Percentiles rank a stretch among this genome's conserved stretches.
These are phyloP conservation scores for Schizopygopsis malacanthus DNA, from an alignment of 2,797 vertebrate genomes.

Conservation along the genomic window DNA sequence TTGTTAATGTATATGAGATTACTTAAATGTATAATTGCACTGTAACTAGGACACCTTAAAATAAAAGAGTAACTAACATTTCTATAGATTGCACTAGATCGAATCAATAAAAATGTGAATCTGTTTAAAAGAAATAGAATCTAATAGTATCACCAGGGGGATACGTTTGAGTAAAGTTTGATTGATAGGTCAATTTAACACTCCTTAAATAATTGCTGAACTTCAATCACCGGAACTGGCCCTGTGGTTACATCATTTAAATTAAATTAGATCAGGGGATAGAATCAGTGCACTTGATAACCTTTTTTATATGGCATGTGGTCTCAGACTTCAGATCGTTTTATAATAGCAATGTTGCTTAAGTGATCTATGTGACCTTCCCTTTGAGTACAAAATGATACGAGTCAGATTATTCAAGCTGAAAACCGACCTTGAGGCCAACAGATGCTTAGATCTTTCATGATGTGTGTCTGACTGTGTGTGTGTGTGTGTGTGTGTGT, in stretches of 20 bases:
- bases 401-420: constrained; percentile 36
- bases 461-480: neutral
- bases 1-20: neutral
- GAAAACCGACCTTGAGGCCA: neutral
- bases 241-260: neutral
- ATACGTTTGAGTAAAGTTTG: neutral
- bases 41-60: neutral
- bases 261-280: neutral
- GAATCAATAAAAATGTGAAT: neutral
- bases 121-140: neutral
- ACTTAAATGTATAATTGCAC: neutral
- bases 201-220: neutral
- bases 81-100: neutral
- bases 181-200: neutral
- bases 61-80: neutral
- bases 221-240: neutral
- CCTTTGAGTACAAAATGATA: constrained; percentile 29
- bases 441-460: constrained; percentile 41
- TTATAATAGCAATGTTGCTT: constrained; percentile 7
- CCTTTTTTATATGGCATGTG: neutral
- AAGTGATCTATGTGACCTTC: constrained; percentile 31
- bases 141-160: neutral
- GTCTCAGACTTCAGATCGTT: constrained; percentile 27
- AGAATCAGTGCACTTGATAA: neutral
- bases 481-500: neutral